Percentiles rank a stretch among this genome's conserved stretches.
These are phyloP conservation scores for Scaptomyza cyrtandrae DNA, from an alignment of 2,888 invertebrate species.

Conservation along the genomic window DNA sequence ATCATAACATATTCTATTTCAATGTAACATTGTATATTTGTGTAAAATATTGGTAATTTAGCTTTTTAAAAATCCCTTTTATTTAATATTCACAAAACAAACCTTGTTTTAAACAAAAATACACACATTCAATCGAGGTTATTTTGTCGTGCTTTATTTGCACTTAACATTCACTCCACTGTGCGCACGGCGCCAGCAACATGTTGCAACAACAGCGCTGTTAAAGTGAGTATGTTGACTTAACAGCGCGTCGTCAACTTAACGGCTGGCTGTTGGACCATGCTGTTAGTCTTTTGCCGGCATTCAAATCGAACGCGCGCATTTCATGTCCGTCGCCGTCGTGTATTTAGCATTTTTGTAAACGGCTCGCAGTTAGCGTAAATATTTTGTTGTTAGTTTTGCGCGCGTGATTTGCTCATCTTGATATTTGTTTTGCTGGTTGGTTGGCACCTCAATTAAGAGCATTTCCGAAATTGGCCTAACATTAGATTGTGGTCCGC, in stretches of 20 bases:
- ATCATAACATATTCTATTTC: too few relatives aligned
- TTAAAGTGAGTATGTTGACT: conserved; percentile 28
- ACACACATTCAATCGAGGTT: too few relatives aligned
- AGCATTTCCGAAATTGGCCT: conserved; percentile 19
- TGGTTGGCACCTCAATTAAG: conserved; percentile 8
- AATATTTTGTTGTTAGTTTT: conserved; percentile 36
- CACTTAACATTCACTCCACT: conserved; percentile 26
- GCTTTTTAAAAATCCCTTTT: too few relatives aligned
- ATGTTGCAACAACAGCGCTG: conserved; percentile 60
- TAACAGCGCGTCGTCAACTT: conserved; percentile 42
- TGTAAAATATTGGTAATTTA: too few relatives aligned
- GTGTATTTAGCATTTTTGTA: conserved; percentile 24
- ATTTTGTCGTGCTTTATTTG: background rate
- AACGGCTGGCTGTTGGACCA: conserved; percentile 35
- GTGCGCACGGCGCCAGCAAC: conserved; percentile 46
- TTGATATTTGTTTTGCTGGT: background rate
- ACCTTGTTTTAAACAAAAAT: too few relatives aligned
- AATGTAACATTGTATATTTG: too few relatives aligned
- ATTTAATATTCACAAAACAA: too few relatives aligned
- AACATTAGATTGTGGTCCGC: conserved; percentile 27
- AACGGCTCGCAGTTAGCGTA: conserved; percentile 49
- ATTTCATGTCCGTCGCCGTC: conserved; percentile 39
- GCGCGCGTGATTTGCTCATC: conserved; percentile 48
- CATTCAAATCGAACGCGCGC: conserved; percentile 55
- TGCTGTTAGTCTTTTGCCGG: conserved; percentile 58